Evolutionary conservation across 2,113 vertebrate genomes (phyloP).

Genomic region (Malaclemys terrapin): DNA sequence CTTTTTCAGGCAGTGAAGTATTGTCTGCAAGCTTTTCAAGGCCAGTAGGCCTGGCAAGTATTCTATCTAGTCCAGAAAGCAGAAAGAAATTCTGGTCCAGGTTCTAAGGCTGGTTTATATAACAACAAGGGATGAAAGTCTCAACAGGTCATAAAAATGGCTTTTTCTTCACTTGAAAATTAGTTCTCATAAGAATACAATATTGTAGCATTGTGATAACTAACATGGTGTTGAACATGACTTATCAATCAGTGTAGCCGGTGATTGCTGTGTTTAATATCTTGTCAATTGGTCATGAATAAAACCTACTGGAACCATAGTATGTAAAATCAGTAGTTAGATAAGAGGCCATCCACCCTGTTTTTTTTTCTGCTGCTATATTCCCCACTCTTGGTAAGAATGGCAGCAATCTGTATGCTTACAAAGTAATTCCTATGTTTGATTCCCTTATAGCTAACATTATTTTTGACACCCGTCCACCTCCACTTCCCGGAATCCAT

Average conservation of each 20-base stretch:
- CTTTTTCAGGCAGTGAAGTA: background rate
- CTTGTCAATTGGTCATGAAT: background rate
- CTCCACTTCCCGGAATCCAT: constrained; percentile 57
- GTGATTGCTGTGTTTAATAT: background rate
- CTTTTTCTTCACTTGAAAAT: background rate
- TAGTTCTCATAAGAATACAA: background rate
- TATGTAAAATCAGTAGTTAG: background rate
- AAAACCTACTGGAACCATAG: background rate
- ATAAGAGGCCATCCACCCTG: fast-evolving
- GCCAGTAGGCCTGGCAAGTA: background rate
- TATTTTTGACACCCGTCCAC: constrained; percentile 48
- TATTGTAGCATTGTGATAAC: background rate
- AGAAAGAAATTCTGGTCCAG: background rate
- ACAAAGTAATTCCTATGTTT: background rate
- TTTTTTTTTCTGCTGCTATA: background rate
- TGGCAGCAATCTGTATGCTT: background rate
- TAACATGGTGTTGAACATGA: background rate
- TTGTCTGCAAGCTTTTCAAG: background rate
- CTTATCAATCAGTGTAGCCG: background rate
- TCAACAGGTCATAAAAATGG: background rate
- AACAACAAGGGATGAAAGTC: background rate
- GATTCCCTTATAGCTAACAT: constrained; percentile 58
- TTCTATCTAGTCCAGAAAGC: background rate
- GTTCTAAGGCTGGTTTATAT: background rate
- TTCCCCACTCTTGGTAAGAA: background rate